These are phyloP conservation scores for Gallinago jamesoni DNA, from an alignment of 2,113 vertebrate genomes.

Conservation along the genomic window DNA sequence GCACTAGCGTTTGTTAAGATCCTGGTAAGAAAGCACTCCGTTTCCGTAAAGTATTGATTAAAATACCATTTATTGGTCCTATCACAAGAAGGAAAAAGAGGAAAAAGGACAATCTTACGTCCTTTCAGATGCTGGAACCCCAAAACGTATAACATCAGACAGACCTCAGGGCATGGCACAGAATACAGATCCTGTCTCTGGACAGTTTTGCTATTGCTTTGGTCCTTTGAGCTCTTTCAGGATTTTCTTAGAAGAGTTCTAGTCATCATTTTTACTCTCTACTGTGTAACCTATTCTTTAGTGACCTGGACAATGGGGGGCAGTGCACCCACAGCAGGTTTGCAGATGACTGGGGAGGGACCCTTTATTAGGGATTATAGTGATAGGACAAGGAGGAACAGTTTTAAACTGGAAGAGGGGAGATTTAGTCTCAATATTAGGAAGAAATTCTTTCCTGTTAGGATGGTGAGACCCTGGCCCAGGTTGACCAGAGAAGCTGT, in stretches of 20 bases:
- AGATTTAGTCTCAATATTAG: too few relatives aligned
- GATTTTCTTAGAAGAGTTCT: not conserved
- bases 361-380: too few relatives aligned
- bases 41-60: not conserved
- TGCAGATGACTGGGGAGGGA: too few relatives aligned
- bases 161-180: not conserved
- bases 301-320: not conserved
- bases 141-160: not conserved
- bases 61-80: not conserved
- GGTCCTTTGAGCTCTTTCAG: not conserved
- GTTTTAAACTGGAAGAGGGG: too few relatives aligned
- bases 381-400: too few relatives aligned
- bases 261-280: not conserved
- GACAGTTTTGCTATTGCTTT: not conserved
- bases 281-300: not conserved
- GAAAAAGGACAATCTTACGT: not conserved
- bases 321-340: not conserved
- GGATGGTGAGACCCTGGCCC: too few relatives aligned
- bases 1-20: not conserved
- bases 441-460: too few relatives aligned
- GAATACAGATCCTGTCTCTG: not conserved
- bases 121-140: not conserved
- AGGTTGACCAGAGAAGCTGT: too few relatives aligned
- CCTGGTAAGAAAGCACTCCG: not conserved
- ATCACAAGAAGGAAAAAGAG: not conserved